Evolutionary conservation across 2,113 vertebrate genomes (phyloP), one percentile per base, ranked within the genome.

Genomic region (Apteryx owenii): DNA sequence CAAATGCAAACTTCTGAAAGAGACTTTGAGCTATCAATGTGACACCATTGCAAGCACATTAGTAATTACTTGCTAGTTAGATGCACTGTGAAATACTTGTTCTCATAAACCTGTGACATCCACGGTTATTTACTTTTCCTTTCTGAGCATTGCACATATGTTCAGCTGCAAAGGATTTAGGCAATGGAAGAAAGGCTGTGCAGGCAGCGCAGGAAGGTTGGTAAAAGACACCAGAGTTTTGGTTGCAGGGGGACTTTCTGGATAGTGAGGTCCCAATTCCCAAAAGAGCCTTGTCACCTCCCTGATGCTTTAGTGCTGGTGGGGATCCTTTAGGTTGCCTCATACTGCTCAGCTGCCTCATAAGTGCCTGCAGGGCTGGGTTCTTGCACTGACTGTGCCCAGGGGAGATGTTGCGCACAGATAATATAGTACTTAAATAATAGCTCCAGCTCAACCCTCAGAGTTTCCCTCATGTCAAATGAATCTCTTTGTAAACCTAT

Each of bases 61-160:
- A 46, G 40, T 58, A 90, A 88, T 81, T 60, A 78, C 18, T 56
- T 81, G 95, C 60, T 94, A 86, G 60, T 90, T 93, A 92, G 83
- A 93, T 94, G 64, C 69, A 61, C 38, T 64, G 88, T 3, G 9
- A 94, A 75, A 78, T 92, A 54, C 38, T 73, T 0, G 0, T 81
- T 86, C 56, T 76, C 81, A 14, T 20, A 84, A 81, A 76, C 56
- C 65, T 1, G 0, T 86, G 72, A 75, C 33, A 68, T 33, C 23
- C 36, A 46, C 19, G 51, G 46, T 44, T 20, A 40, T 2, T 75
- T 46, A 25, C 4, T 66, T 71, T 16, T 48, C 11, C 46, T 72
- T 76, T 79, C 61, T 53, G 84, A 92, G 70, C n/a, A 10, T 5
- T 28, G 7, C 33, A 12, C 0, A 0, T 31, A 33, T 70, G 36